Base-by-base conservation (phyloP, 2,888 invertebrate species). In the Gymnosoma rotundatum region DNA sequence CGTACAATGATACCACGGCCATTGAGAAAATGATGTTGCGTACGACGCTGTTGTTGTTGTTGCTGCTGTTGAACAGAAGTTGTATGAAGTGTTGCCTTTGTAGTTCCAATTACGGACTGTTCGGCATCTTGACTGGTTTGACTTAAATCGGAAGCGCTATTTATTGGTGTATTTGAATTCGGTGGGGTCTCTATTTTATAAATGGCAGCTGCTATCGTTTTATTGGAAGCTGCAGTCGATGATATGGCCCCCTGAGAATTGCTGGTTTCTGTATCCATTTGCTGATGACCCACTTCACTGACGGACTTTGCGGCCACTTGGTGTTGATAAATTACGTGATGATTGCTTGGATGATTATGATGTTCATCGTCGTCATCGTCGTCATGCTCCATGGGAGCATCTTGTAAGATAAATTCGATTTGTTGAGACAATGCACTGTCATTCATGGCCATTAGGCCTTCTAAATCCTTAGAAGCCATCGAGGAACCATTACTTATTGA, bases 381-480 rank as follows among this genome's bases (percentile, higher is more conserved):
- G 50, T 90, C 91, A 83, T 90, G 90, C 88, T 91, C 91, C 91
- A 91, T 91, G 86, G 91, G 91, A 89, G 92, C 91, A 87, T 92
- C 92, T 87, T 92, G 92, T 84, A 92, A 88, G 85, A 92, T 92
- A 90, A 92, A 92, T 91, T 92, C 92, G 91, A 92, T 92, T 90
- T 92, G 92, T 90, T 92, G 92, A 86, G 92, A 92, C 87, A 92
- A 88, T 86, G 92, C 90, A 87, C 88, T 91, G 88, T 92, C 92
- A 86, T 91, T 91, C 87, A 92, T 91, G 87, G 92, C 89, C 87
- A 91, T 91, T 80, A 92, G 87, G 82, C 89, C 90, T 84, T 92
- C 92, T 87, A 91, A 88, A 84, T 92, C 92, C 87, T 87, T 87
- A 42, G 85, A 63, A 67, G 83, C 81, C 81, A 84, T 84, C n/a